Evolutionary conservation across 2,888 invertebrate species (phyloP).

Genomic region (Eretmocerus hayati): DNA sequence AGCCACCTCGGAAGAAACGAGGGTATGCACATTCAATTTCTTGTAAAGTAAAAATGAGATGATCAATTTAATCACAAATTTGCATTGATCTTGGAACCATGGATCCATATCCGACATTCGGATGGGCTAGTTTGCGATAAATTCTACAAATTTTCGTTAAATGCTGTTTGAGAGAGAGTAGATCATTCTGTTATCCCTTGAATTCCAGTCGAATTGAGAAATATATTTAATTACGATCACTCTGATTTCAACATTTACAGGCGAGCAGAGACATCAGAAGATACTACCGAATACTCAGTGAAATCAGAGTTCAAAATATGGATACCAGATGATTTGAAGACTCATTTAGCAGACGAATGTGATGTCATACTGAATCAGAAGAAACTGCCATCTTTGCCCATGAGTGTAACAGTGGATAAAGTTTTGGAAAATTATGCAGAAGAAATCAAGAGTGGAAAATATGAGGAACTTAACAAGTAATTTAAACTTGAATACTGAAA

Average conservation of each 20-base stretch:
- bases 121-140: no score
- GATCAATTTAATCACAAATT: no score
- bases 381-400: slow-evolving; percentile 75
- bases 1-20: slow-evolving; percentile 39
- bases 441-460: slow-evolving; percentile 71
- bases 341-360: slow-evolving; percentile 92
- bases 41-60: no score
- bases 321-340: slow-evolving; percentile 87
- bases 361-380: slow-evolving; percentile 83
- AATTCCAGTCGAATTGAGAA: background rate
- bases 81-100: no score
- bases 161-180: background rate
- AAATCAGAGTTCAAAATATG: slow-evolving; percentile 75
- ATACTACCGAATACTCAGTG: slow-evolving; percentile 36
- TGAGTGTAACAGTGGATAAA: slow-evolving; percentile 75
- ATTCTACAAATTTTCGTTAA: background rate
- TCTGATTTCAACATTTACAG: slow-evolving; percentile 29
- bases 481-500: background rate
- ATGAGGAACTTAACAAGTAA: slow-evolving; percentile 62
- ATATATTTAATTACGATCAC: no score
- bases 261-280: slow-evolving; percentile 36
- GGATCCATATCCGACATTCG: no score
- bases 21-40: no score
- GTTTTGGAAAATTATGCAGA: slow-evolving; percentile 82
- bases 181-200: no score